Evolutionary conservation across 2,797 vertebrate genomes (phyloP).

Genomic region (Chaetophractus vellerosus): DNA sequence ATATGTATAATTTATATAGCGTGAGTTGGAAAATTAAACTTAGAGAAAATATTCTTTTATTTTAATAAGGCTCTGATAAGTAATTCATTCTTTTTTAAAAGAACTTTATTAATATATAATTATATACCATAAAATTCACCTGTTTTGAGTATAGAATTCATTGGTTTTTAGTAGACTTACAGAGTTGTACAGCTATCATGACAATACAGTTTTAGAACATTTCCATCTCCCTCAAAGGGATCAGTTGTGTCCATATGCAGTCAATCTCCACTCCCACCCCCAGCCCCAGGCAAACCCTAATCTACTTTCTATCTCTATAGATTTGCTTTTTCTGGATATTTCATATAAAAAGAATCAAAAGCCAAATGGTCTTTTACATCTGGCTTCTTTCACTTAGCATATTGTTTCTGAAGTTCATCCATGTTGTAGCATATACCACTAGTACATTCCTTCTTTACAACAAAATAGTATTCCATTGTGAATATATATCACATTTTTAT

Average conservation of each 20-base stretch:
- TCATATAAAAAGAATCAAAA: not conserved
- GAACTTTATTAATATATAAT: not conserved
- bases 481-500: not conserved
- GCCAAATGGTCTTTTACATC: not conserved
- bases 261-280: not conserved
- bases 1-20: not conserved
- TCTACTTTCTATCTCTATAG: not conserved
- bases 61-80: constrained; percentile 21
- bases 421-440: not conserved
- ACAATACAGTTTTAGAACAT: not conserved
- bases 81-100: constrained; percentile 2
- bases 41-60: not conserved
- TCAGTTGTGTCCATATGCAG: not conserved
- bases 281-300: not conserved
- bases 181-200: not conserved
- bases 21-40: constrained; percentile 41
- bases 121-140: not conserved
- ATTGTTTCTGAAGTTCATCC: not conserved
- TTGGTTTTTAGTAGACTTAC: not conserved
- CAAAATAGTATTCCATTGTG: not conserved
- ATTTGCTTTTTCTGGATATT: not conserved
- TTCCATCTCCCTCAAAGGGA: not conserved
- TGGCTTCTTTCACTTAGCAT: not conserved
- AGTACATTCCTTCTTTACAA: constrained; percentile 44
- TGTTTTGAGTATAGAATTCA: not conserved